A percentile compares a stretch with the other conserved stretches of the same genome.
phyloP scores from a whole-genome alignment of 2,797 vertebrate genomes.

The Enteromius trimaculatus region DNA sequence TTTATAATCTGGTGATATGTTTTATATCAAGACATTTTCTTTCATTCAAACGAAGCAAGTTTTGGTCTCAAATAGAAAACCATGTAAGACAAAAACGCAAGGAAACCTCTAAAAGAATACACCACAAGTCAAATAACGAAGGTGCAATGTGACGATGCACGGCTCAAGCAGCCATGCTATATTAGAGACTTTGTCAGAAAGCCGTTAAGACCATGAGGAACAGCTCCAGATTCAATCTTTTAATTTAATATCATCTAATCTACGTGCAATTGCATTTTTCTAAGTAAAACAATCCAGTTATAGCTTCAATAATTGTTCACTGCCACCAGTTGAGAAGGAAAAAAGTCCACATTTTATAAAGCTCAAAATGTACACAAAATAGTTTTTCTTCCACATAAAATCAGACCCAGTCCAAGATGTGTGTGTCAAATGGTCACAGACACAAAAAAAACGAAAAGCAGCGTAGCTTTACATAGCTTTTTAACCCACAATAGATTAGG shows the following conservation, averaged over 20 bases:
- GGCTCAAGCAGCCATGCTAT: not conserved
- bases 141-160: not conserved
- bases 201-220: not conserved
- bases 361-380: not conserved
- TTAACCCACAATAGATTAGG: not conserved
- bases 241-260: conserved; percentile 3
- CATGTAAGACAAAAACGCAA: not conserved
- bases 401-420: conserved; percentile 16
- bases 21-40: not conserved
- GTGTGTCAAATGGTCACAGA: conserved; percentile 67
- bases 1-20: not conserved
- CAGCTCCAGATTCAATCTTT: conserved; percentile 3
- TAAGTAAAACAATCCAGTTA: conserved; percentile 11
- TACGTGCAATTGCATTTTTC: not conserved
- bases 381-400: conserved; percentile 11
- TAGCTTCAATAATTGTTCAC: not conserved
- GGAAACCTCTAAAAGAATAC: not conserved
- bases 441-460: conserved; percentile 55
- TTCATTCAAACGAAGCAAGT: not conserved
- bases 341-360: conserved; percentile 10
- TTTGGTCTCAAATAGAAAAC: conserved; percentile 1
- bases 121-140: not conserved
- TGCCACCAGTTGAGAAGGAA: not conserved
- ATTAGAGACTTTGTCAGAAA: not conserved
- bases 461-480: not conserved